phyloP scores from a whole-genome alignment of 2,797 vertebrate species.

The Mormyrus hasselquistii region DNA sequence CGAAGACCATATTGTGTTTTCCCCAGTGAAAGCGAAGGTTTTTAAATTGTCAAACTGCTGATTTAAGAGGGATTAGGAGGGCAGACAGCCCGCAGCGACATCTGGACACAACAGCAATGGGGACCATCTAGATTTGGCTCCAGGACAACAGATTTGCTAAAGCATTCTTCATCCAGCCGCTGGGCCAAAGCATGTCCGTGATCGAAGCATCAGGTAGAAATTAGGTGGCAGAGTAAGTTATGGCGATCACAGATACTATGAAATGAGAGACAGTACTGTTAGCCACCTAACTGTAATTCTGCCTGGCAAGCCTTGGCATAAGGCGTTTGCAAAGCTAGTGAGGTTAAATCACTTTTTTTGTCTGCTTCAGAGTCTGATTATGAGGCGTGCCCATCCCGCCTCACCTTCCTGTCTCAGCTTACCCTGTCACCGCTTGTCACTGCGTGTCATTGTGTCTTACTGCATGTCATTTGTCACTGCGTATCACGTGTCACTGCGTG shows the following conservation, averaged over 20 bases:
- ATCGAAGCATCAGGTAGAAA: neutral
- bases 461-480: neutral
- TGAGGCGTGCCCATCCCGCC: neutral
- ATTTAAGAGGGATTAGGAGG: conserved; percentile 1
- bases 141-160: neutral
- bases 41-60: neutral
- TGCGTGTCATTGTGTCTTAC: neutral
- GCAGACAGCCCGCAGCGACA: neutral
- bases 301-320: neutral
- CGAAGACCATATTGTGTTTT: neutral
- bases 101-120: neutral
- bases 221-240: neutral
- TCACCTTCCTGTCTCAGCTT: neutral
- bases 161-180: neutral
- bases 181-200: neutral
- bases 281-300: neutral
- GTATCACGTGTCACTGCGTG: neutral
- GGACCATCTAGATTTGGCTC: neutral
- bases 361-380: neutral
- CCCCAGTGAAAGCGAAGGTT: neutral
- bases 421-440: neutral
- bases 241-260: neutral
- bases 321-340: neutral
- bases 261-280: neutral
- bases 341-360: neutral